Base-by-base conservation (phyloP, 2,888 invertebrate genomes). In the Cactoblastis cactorum region DNA sequence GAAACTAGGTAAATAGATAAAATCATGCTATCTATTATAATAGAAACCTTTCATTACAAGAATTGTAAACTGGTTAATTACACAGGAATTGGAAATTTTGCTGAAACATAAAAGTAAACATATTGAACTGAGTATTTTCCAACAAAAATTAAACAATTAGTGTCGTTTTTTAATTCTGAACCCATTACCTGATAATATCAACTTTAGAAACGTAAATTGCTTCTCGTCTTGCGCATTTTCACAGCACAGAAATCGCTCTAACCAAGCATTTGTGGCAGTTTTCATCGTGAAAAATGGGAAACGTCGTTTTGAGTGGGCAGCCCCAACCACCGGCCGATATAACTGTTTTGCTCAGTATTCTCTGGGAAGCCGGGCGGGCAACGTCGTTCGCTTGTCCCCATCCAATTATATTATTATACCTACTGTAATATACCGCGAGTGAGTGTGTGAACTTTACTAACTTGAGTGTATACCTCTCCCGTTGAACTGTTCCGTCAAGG, bases 361-460 rank as follows among this genome's bases (percentile, higher is more conserved):
- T 69, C 68, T 65, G 77, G 65, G 69, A 17, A 66, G 76, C 72
- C 67, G 64, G 72, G 55, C 59, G 63, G 70, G 66, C 66, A 50
- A 61, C 53, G 59, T 59, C 72, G 66, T 65, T 71, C 65, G 62
- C 69, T 60, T 59, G 57, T 62, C 52, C 61, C 58, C 58, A 54
- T 52, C 58, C 56, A 62, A 69, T 65, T 67, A 68, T 65, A 69
- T 63, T 68, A 67, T 57, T 67, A 68, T 65, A 64, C n/a, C n/a
- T 28, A 53, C 39, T 46, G 69, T 70, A 71, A 61, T 74, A 71
- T 74, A 67, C 78, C 79, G 80, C 76, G 82, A 74, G 84, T 79
- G 78, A 74, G 79, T 80, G 76, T 78, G 80, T 77, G 76, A 74
- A 75, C 74, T 69, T 69, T 66, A 69, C 58, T 61, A 69, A 71